Percentiles rank a stretch among this genome's conserved stretches.
Conservation (phyloP, 2,113 vertebrate species). For the Engraulis encrasicolus region DNA sequence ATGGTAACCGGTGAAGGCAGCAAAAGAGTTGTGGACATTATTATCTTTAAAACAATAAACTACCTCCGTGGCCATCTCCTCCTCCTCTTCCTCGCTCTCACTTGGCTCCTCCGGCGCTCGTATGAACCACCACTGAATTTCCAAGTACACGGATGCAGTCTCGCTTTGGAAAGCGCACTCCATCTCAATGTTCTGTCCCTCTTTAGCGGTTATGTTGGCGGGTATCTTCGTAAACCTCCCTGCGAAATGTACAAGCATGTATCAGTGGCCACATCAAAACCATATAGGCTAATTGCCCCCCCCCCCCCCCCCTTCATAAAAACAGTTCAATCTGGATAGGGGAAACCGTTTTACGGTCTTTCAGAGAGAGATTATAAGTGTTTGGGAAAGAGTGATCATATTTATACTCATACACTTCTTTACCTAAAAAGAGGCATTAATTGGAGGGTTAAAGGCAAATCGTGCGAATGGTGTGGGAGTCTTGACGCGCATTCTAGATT, state of each 20-base stretch:
- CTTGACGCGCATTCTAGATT: not conserved
- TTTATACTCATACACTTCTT: not conserved
- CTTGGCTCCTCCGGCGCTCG: slow-evolving; percentile 80
- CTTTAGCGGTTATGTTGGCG: slow-evolving; percentile 88
- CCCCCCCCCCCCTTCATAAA: not conserved
- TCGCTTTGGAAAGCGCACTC: slow-evolving; percentile 94
- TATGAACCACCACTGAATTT: slow-evolving; percentile 98
- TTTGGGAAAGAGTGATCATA: not conserved
- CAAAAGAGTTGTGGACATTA: not conserved
- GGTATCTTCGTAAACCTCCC: slow-evolving; percentile 94
- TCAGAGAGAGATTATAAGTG: no score
- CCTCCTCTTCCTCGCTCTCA: slow-evolving; percentile 78
- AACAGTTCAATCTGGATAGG: not conserved
- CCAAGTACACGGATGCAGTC: slow-evolving; percentile 88
- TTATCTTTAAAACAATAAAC: not conserved
- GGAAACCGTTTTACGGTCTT: no score
- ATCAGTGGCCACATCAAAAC: not conserved
- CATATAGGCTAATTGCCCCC: not conserved
- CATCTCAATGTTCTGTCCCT: slow-evolving; percentile 97
- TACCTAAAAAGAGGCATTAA: not conserved
- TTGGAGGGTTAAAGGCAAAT: not conserved
- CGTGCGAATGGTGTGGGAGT: not conserved
- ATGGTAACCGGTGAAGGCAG: not conserved
- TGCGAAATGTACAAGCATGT: slow-evolving; percentile 65
- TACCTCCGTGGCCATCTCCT: slow-evolving; percentile 84